Evolutionary conservation across 2,888 invertebrate genomes (phyloP).

Genomic region (Apoda limacodes): DNA sequence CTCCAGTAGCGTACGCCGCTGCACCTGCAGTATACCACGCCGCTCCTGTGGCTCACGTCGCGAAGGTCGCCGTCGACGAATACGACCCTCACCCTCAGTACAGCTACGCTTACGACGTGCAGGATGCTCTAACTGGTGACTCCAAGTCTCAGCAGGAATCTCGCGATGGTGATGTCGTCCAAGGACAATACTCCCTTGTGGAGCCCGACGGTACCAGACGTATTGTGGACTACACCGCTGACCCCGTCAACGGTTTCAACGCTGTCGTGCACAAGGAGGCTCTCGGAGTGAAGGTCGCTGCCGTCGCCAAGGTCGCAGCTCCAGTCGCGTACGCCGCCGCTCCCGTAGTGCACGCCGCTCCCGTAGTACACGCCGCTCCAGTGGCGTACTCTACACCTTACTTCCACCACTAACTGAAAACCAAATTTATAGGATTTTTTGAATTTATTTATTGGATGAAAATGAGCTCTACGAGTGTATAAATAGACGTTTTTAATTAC

Average conservation of each 20-base stretch:
- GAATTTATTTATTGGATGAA: slow-evolving; percentile 7
- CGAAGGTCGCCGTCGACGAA: slow-evolving; percentile 27
- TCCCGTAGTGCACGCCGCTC: slow-evolving; percentile 19
- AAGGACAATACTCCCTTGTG: slow-evolving; percentile 57
- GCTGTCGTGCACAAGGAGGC: slow-evolving; percentile 57
- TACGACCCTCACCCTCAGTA: slow-evolving; percentile 39
- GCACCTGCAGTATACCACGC: slow-evolving; percentile 27
- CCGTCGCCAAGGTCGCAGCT: slow-evolving; percentile 35
- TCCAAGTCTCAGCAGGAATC: slow-evolving; percentile 57
- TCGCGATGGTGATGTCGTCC: slow-evolving; percentile 57
- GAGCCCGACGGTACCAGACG: slow-evolving; percentile 61
- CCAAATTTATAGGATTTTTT: slow-evolving; percentile 35
- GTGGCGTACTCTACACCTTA: slow-evolving; percentile 34
- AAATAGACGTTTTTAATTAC: too few relatives aligned
- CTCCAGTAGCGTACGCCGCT: slow-evolving; percentile 25
- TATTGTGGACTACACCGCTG: slow-evolving; percentile 61
- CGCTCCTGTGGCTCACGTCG: slow-evolving; percentile 30
- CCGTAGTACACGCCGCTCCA: slow-evolving; percentile 29
- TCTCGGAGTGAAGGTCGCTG: slow-evolving; percentile 34
- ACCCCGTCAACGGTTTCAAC: slow-evolving; percentile 59
- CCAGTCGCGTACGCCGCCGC: slow-evolving; percentile 46
- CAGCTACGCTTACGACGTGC: slow-evolving; percentile 59
- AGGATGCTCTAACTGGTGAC: slow-evolving; percentile 47
- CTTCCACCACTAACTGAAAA: slow-evolving; percentile 48
- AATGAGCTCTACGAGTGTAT: slow-evolving; percentile 7